Conservation (phyloP, 2,797 vertebrate species). For the Sebastes hubbsi region DNA sequence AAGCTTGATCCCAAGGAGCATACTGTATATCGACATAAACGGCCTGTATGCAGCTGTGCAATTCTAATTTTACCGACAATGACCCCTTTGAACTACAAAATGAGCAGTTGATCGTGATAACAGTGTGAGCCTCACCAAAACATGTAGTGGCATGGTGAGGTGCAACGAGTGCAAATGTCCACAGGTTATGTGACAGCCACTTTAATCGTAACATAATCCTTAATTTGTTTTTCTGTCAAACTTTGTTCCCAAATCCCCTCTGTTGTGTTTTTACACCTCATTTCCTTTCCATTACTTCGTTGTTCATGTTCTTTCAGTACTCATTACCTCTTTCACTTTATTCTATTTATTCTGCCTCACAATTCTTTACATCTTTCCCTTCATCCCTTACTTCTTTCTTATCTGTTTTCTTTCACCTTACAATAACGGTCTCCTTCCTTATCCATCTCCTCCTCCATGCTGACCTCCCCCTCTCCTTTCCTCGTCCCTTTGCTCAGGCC, state of each 20-base stretch:
- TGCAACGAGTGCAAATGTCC: not conserved
- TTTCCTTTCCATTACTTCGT: not conserved
- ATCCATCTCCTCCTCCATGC: too few species aligned
- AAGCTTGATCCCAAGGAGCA: too few species aligned
- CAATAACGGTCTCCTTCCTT: not conserved
- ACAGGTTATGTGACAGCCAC: not conserved
- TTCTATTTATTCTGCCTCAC: not conserved
- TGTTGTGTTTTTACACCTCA: too few species aligned
- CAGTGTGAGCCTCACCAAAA: not conserved
- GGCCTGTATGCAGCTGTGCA: too few species aligned
- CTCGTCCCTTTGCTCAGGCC: conserved; percentile 76
- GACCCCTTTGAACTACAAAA: too few species aligned
- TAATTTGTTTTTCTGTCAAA: not conserved
- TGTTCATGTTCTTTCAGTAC: not conserved
- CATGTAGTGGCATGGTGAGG: conserved; percentile 11
- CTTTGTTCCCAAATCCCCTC: not conserved
- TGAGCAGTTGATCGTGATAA: too few species aligned
- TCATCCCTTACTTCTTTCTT: not conserved
- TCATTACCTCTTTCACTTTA: not conserved
- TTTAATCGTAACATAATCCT: conserved; percentile 3
- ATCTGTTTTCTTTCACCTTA: not conserved
- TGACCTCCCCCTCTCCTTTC: not conserved
- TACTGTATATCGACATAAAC: too few species aligned
- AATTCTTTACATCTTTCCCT: not conserved
- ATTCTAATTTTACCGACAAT: accelerated